Percentiles rank a stretch among this genome's conserved stretches.
Evolutionary conservation across 2,113 vertebrate genomes (phyloP).

Genomic region (Anolis sagrei): DNA sequence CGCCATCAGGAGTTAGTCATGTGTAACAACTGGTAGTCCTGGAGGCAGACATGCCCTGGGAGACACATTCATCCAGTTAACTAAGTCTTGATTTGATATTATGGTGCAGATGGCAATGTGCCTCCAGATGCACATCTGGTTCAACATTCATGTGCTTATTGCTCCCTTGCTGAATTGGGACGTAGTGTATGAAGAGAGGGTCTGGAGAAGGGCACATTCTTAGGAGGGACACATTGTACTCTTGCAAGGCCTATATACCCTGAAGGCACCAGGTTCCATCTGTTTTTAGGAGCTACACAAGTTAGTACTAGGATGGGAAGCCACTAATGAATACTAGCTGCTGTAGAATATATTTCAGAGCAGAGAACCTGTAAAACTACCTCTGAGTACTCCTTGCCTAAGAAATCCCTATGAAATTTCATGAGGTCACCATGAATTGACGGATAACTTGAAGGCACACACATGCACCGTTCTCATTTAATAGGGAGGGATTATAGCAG

Average conservation of each 20-base stretch:
- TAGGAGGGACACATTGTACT: background rate
- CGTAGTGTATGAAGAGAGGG: background rate
- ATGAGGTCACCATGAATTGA: no score
- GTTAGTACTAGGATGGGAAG: no score
- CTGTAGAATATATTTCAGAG: no score
- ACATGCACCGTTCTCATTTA: background rate
- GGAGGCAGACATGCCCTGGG: background rate
- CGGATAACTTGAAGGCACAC: no score
- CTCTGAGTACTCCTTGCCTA: no score
- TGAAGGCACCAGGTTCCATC: background rate
- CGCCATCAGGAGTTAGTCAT: background rate
- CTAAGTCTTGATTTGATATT: background rate
- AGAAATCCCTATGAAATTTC: no score
- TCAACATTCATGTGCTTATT: background rate
- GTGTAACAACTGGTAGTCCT: background rate
- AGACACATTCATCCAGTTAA: background rate
- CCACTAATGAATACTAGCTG: no score
- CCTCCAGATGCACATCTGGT: background rate
- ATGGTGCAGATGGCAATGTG: background rate
- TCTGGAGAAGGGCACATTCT: background rate
- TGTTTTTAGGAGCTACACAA: background rate
- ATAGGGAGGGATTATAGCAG: no score
- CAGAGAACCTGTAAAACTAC: no score
- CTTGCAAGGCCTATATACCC: background rate
- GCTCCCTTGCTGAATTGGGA: background rate